These are phyloP conservation scores for Elgaria multicarinata DNA, from an alignment of 2,113 vertebrate species.

Conservation along the genomic window DNA sequence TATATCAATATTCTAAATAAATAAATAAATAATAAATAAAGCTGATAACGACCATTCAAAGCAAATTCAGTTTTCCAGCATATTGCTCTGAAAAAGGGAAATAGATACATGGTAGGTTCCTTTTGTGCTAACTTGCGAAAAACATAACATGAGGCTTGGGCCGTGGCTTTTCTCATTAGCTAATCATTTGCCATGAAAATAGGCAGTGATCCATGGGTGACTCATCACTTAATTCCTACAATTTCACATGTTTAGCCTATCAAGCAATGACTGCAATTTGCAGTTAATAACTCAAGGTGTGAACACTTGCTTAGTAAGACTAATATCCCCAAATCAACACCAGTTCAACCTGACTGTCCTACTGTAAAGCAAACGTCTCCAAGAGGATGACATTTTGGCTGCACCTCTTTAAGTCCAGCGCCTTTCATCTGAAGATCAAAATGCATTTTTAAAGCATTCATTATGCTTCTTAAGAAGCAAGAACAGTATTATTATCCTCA, in stretches of 20 bases:
- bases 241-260: not conserved
- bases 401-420: not conserved
- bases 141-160: not conserved
- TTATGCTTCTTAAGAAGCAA: slow-evolving; percentile 6
- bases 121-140: not conserved
- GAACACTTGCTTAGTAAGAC: slow-evolving; percentile 7
- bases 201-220: not conserved
- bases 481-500: not conserved
- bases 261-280: not conserved
- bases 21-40: no score
- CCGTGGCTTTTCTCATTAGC: not conserved
- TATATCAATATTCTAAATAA: no score
- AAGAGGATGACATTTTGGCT: not conserved
- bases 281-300: not conserved
- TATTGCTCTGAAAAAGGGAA: not conserved
- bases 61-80: not conserved
- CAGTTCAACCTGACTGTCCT: not conserved
- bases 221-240: not conserved
- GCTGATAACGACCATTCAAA: not conserved
- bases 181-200: not conserved
- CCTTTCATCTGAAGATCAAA: slow-evolving; percentile 22
- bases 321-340: slow-evolving; percentile 9
- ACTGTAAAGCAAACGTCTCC: not conserved
- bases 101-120: not conserved
- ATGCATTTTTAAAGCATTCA: not conserved